Percentiles rank a stretch among this genome's conserved stretches.
phyloP scores from a whole-genome alignment of 92 coral and sea anemone species.

The Paramuricea clavata region DNA sequence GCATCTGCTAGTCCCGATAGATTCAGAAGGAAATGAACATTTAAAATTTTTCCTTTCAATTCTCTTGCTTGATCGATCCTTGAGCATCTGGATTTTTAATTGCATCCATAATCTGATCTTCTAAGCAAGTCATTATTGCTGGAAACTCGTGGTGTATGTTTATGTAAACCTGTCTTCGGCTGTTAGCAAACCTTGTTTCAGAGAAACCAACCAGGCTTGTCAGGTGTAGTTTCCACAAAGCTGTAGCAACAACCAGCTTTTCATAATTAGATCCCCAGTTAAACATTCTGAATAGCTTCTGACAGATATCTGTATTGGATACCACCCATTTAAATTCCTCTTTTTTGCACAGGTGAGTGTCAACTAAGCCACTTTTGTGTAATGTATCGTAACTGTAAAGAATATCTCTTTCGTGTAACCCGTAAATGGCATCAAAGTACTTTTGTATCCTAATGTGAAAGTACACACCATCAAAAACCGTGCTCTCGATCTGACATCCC shows the following conservation, averaged over 20 bases:
- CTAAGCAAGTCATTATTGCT: constrained; percentile 22
- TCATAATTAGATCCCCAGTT: constrained; percentile 35
- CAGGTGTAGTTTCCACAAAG: constrained; percentile 39
- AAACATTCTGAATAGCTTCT: constrained; percentile 6
- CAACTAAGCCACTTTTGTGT: not conserved
- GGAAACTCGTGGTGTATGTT: constrained; percentile 32
- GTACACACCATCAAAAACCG: constrained; percentile 34
- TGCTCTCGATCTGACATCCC: constrained; percentile 10
- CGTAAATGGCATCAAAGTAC: constrained; percentile 4
- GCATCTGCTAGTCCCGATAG: constrained; percentile 2
- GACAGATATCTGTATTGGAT: constrained; percentile 22
- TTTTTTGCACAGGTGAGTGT: constrained; percentile 31
- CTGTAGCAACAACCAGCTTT: constrained; percentile 28
- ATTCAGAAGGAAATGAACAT: not conserved
- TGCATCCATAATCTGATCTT: constrained; percentile 27
- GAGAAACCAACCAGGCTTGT: constrained; percentile 35
- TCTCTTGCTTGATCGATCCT: not conserved
- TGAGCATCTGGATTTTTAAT: not conserved
- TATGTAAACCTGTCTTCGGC: constrained; percentile 36
- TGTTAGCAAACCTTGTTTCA: constrained; percentile 39
- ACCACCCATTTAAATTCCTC: constrained; percentile 24
- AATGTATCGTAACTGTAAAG: constrained; percentile 12
- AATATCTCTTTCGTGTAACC: not conserved
- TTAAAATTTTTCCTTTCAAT: constrained; percentile 12
- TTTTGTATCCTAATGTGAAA: constrained; percentile 23